Base-by-base conservation (phyloP, 2,113 vertebrate genomes). In the Eulemur rufifrons region DNA sequence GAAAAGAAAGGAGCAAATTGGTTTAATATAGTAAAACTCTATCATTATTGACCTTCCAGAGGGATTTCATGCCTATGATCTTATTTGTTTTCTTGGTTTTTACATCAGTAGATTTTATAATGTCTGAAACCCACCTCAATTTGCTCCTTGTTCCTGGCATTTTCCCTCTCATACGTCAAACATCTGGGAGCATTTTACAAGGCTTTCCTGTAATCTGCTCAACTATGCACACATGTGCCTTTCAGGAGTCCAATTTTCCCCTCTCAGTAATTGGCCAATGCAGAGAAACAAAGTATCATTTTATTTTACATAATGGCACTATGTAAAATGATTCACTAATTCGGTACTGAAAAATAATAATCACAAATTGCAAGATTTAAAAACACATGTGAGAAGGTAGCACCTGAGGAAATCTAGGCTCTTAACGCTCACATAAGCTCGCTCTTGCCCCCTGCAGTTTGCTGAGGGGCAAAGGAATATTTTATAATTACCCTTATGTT, bases 401-500 rank as follows among this genome's bases (percentile, higher is more conserved):
- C 66, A 77, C 45, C 80, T 52, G 95, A 88, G 82, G 56, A 97
- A 98, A 97, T 85, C 68, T 42, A 74, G 84, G 86, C 56, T 95
- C 86, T 50, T 29, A 18, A 17, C 45, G 86, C 77, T 86, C 80
- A 94, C 76, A 77, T 96, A 98, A 98, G 98, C 98, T 98, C 98
- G 64, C 98, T 98, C 96, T 97, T 98, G 98, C 98, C 98, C 98
- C 98, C 98, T 98, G 97, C 98, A 98, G 98, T 96, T 97, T 96
- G 89, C 85, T 4, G 21, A 96, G 92, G 92, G 86, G 95, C 59
- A 89, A 96, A 97, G 91, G 90, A 54, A 29, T 34, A 27, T 45
- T 91, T 86, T 96, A 25, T 27, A 90, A 87, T 88, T 95, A 85
- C 93, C 85, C 81, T 15, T 42, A 52, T 52, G 89, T 71, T 84